Conservation (phyloP, 2,888 invertebrate species). For the Athrips mouffetella region DNA sequence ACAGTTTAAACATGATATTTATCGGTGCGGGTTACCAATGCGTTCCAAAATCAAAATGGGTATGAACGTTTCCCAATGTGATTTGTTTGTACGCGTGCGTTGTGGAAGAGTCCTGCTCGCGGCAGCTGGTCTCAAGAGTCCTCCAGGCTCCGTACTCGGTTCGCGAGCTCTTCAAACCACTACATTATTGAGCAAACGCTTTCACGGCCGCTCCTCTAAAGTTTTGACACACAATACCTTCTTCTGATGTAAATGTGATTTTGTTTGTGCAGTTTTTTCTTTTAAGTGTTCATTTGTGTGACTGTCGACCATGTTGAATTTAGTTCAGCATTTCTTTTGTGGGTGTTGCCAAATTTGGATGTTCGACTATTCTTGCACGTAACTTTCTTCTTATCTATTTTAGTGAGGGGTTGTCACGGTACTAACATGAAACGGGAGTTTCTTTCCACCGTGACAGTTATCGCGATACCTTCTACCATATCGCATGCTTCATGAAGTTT, state of each 20-base stretch:
- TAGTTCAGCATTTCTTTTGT: no score
- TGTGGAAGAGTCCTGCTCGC: slow-evolving; percentile 43
- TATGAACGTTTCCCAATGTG: no score
- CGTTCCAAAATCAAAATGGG: no score
- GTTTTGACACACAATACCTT: slow-evolving; percentile 34
- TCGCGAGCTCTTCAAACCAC: not conserved
- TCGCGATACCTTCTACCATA: slow-evolving; percentile 22
- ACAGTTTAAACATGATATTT: no score
- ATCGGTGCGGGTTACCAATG: no score
- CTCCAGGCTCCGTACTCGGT: slow-evolving; percentile 31
- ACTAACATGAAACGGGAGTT: no score
- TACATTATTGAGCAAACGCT: slow-evolving; percentile 8
- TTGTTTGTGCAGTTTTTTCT: slow-evolving; percentile 1
- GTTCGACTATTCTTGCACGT: no score
- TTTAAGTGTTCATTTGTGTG: slow-evolving; percentile 10
- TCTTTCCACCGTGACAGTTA: no score
- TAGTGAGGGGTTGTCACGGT: no score
- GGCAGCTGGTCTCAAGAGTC: slow-evolving; percentile 53
- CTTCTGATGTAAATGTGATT: slow-evolving; percentile 23
- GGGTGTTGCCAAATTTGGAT: no score
- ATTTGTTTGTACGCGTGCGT: slow-evolving; percentile 1
- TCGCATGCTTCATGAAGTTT: slow-evolving; percentile 37
- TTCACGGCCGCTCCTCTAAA: not conserved
- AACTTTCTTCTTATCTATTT: no score
- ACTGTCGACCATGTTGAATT: no score